phyloP scores from a whole-genome alignment of 2,113 vertebrate genomes.

The Protobothrops mucrosquamatus region DNA sequence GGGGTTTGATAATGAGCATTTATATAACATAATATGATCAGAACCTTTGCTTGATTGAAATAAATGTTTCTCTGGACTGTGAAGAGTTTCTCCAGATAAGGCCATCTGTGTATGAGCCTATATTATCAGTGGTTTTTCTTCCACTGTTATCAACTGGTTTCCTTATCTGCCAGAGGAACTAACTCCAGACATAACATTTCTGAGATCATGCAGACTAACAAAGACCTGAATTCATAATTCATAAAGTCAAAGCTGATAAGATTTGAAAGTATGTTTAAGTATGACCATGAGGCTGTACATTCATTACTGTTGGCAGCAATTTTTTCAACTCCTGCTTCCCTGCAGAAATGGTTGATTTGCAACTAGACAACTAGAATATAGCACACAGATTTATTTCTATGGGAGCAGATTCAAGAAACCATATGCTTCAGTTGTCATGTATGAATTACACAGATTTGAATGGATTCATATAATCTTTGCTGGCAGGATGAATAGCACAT shows the following conservation, averaged over 20 bases:
- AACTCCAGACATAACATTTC: neutral
- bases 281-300: neutral
- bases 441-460: neutral
- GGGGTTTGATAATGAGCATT: neutral
- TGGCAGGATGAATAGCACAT: neutral
- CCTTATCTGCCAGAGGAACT: neutral
- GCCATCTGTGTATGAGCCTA: neutral
- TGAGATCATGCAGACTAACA: neutral
- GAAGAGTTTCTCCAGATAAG: neutral
- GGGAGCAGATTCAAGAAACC: neutral
- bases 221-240: neutral
- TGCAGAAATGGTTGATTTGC: neutral
- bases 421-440: neutral
- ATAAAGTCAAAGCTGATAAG: neutral
- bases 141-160: fast-evolving
- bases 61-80: neutral
- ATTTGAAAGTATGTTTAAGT: neutral
- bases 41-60: neutral
- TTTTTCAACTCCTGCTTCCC: neutral
- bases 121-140: neutral
- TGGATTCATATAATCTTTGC: neutral
- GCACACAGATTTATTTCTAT: neutral
- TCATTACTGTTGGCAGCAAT: neutral
- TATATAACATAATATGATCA: neutral
- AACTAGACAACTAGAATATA: neutral